phyloP scores from a whole-genome alignment of 2,797 vertebrate genomes.

The Ispidina lecontei region DNA sequence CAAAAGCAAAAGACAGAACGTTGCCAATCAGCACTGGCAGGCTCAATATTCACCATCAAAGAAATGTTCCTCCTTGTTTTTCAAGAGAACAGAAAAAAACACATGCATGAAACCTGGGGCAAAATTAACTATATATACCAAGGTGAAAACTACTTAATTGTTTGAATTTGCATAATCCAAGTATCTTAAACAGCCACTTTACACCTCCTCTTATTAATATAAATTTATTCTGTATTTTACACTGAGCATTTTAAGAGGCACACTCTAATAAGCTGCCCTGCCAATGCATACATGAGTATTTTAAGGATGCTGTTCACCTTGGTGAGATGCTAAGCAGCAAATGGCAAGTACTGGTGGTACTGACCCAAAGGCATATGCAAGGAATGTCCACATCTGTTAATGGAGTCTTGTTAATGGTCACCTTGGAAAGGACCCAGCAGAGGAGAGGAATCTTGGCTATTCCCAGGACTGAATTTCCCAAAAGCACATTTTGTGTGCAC shows the following conservation, averaged over 20 bases:
- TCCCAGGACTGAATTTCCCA: not conserved
- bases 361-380: not conserved
- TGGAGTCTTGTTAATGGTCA: not conserved
- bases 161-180: not conserved
- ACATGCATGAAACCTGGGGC: not conserved
- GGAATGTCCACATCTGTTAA: not conserved
- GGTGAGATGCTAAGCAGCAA: not conserved
- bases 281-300: not conserved
- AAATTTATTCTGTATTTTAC: not conserved
- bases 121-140: not conserved
- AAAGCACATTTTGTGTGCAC: not conserved
- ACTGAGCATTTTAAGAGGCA: not conserved
- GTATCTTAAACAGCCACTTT: not conserved
- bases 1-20: not conserved
- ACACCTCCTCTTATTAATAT: not conserved
- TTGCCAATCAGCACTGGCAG: not conserved
- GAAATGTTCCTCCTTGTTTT: not conserved
- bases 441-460: not conserved
- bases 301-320: not conserved
- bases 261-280: not conserved
- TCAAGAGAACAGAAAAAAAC: not conserved
- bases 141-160: not conserved
- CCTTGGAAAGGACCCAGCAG: not conserved
- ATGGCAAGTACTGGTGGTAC: not conserved
- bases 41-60: not conserved